Percentiles rank a stretch among this genome's conserved stretches.
Conservation (phyloP, 1,140 invertebrate species). For the Drosophila cardini region DNA sequence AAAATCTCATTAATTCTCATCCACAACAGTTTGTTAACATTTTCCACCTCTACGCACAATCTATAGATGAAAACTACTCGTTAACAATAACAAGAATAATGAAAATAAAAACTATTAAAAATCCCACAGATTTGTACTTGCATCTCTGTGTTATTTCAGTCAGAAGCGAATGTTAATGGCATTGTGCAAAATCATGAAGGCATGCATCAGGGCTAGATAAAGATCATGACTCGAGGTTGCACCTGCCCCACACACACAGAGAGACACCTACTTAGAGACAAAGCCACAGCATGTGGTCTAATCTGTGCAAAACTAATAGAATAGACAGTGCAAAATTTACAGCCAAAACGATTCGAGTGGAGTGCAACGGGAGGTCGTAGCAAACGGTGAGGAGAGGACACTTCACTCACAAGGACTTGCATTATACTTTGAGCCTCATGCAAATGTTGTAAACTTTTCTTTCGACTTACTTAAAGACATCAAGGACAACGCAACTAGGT, state of each 20-base stretch:
- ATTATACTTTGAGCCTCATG: constrained; percentile 19
- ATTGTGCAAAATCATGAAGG: constrained; percentile 70
- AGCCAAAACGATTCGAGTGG: constrained; percentile 52
- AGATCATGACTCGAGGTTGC: constrained; percentile 56
- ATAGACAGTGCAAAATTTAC: constrained; percentile 38
- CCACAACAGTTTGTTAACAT: constrained; percentile 25
- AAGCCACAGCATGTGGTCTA: constrained; percentile 55
- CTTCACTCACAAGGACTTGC: constrained; percentile 69
- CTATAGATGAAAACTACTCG: constrained; percentile 8
- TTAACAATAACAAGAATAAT: constrained; percentile 7
- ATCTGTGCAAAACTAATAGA: constrained; percentile 50
- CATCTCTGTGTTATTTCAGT: constrained; percentile 48
- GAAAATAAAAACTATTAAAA: not conserved
- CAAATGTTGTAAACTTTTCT: constrained; percentile 25
- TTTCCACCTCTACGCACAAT: constrained; percentile 17
- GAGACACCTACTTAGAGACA: constrained; percentile 13
- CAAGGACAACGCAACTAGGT: constrained; percentile 61
- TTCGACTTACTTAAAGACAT: not conserved
- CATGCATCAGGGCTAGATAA: constrained; percentile 47
- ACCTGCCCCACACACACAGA: constrained; percentile 47
- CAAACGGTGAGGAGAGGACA: constrained; percentile 22
- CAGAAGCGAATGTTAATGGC: constrained; percentile 50
- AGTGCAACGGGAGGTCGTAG: constrained; percentile 13
- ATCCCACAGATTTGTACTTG: constrained; percentile 9
- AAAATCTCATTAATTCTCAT: constrained; percentile 31